Evolutionary conservation across 2,888 invertebrate genomes (phyloP).

Genomic region (Oligia latruncula): DNA sequence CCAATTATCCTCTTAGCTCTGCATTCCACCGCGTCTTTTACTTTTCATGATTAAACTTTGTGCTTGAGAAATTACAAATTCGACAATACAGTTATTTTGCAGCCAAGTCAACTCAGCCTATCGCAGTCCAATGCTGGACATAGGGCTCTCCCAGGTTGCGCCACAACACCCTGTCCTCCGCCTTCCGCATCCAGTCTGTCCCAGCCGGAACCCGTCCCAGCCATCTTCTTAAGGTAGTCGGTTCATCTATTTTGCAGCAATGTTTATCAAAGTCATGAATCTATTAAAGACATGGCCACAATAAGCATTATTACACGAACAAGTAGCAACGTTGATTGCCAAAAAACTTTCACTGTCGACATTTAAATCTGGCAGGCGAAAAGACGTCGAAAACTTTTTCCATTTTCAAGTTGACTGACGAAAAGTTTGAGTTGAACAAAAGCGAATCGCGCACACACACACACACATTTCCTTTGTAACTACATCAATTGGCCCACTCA

Average conservation of each 20-base stretch:
- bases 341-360: slow-evolving; percentile 18
- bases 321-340: slow-evolving; percentile 34
- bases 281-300: neutral
- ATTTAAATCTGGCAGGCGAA: slow-evolving; percentile 30
- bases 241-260: no score
- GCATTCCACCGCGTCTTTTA: neutral
- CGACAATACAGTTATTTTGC: neutral
- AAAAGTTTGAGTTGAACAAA: slow-evolving; percentile 41
- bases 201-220: no score
- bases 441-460: slow-evolving; percentile 21
- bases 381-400: slow-evolving; percentile 41
- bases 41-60: neutral
- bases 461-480: slow-evolving; percentile 2
- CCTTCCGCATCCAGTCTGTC: no score
- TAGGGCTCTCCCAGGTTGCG: no score
- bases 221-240: no score
- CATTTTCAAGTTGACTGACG: slow-evolving; percentile 42
- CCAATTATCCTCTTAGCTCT: no score
- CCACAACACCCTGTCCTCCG: no score
- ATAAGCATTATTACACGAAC: slow-evolving; percentile 14
- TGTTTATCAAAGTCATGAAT: neutral
- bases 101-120: no score
- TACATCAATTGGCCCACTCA: slow-evolving; percentile 6
- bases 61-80: neutral
- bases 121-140: no score